These are phyloP conservation scores for Drosophila algonquin DNA, from an alignment of 2,888 invertebrate genomes.

Conservation along the genomic window DNA sequence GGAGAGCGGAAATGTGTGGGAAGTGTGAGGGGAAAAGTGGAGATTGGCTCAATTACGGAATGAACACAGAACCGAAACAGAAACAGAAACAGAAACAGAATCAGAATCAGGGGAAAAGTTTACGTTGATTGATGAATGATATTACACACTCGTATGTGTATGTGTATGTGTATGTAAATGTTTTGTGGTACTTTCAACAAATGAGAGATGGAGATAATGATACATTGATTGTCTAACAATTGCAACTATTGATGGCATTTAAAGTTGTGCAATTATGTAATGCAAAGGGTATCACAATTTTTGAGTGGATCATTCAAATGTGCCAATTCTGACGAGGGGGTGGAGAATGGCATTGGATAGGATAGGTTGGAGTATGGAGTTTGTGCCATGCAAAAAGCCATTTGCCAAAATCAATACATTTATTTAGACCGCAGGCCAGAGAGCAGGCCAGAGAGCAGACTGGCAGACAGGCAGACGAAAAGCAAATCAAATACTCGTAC, in stretches of 20 bases:
- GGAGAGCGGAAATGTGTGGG: neutral
- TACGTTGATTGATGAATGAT: constrained; percentile 7
- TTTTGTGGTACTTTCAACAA: neutral
- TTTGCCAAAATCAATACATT: constrained; percentile 75
- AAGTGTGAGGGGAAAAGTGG: constrained; percentile 15
- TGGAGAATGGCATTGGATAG: neutral
- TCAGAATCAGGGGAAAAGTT: neutral
- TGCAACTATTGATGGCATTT: neutral
- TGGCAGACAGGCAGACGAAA: constrained; percentile 3
- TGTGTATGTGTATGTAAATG: neutral
- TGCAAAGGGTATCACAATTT: constrained; percentile 31
- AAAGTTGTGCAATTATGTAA: constrained; percentile 8
- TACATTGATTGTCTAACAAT: neutral
- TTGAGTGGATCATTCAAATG: constrained; percentile 46
- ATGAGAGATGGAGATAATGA: neutral
- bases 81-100: neutral
- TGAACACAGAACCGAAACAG: constrained; percentile 32
- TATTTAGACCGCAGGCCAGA: constrained; percentile 66
- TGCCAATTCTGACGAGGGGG: constrained; percentile 43
- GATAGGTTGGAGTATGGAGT: constrained; percentile 7
- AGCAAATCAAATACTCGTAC: constrained; percentile 41
- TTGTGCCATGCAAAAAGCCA: constrained; percentile 62
- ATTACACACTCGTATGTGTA: neutral
- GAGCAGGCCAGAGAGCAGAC: neutral
- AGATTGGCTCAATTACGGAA: constrained; percentile 62